phyloP scores from a whole-genome alignment of 2,113 vertebrate genomes.

The Alligator mississippiensis region DNA sequence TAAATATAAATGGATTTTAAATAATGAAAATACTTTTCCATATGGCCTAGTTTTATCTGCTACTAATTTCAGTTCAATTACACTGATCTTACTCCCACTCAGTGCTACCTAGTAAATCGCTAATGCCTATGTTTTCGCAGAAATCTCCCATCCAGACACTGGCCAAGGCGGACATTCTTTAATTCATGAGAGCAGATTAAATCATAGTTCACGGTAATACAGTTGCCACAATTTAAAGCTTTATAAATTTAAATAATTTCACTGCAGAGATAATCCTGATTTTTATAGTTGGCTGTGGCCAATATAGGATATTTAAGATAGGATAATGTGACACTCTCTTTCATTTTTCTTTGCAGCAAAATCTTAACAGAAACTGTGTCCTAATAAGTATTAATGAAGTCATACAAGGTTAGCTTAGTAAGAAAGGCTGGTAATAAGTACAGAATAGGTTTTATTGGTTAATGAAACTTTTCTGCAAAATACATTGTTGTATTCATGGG shows the following conservation, averaged over 20 bases:
- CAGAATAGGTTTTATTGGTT: background rate
- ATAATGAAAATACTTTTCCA: background rate
- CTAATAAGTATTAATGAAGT: background rate
- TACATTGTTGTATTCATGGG: background rate
- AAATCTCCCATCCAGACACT: background rate
- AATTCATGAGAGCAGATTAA: background rate
- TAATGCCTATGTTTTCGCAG: background rate
- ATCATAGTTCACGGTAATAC: background rate
- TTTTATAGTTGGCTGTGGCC: background rate
- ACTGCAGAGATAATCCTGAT: background rate
- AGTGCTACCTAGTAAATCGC: background rate
- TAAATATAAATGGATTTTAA: background rate
- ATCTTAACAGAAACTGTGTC: background rate
- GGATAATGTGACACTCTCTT: background rate
- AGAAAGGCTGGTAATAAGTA: background rate
- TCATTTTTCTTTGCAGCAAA: background rate
- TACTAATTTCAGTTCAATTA: background rate
- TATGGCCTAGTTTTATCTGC: background rate
- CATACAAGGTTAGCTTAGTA: background rate
- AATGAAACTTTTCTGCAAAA: fast-evolving
- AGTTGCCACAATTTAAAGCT: background rate
- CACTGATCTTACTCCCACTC: background rate
- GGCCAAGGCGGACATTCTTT: background rate
- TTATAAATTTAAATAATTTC: background rate
- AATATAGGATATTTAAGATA: background rate